Evolutionary conservation across 2,888 invertebrate genomes (phyloP), one percentile per base, ranked within the genome.

Genomic region (Diplolepis rosae): DNA sequence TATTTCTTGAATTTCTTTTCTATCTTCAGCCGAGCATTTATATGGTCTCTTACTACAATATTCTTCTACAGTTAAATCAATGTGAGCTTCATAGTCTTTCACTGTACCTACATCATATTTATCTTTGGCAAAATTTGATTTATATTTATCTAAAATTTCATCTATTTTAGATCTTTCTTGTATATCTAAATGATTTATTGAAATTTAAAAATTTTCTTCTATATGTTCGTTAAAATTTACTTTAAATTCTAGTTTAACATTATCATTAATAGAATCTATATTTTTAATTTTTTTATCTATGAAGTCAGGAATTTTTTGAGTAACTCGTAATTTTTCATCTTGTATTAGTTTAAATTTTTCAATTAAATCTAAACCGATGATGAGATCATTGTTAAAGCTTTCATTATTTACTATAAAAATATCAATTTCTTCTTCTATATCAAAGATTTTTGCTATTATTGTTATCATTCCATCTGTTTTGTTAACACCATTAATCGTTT

Each of bases 401-500:
- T n/a, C n/a, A n/a, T n/a, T n/a, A n/a, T n/a, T n/a, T n/a, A n/a
- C n/a, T n/a, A n/a, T n/a, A n/a, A n/a, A n/a, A n/a, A n/a, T n/a
- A n/a, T n/a, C n/a, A n/a, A n/a, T n/a, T n/a, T n/a, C n/a, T n/a
- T n/a, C n/a, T n/a, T n/a, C n/a, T n/a, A n/a, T n/a, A n/a, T n/a
- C n/a, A 30, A 30, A 30, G 6, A 3, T 30, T 30, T 30, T 79
- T 42, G 80, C 65, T 39, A 77, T 74, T 6, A 80, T 78, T 76
- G 78, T 79, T 71, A 77, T 61, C 61, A 79, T 79, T 56, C 48
- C 65, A 24, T 70, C 56, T n/a, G n/a, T n/a, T n/a, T n/a, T n/a
- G n/a, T n/a, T n/a, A n/a, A 75, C 79, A 81, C 80, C 80, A 80
- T 76, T 81, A 68, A 80, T 65, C 32, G 80, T 75, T 71, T 69